phyloP scores from a whole-genome alignment of 1,140 invertebrate species.

The Druon quercuslanigerum region DNA sequence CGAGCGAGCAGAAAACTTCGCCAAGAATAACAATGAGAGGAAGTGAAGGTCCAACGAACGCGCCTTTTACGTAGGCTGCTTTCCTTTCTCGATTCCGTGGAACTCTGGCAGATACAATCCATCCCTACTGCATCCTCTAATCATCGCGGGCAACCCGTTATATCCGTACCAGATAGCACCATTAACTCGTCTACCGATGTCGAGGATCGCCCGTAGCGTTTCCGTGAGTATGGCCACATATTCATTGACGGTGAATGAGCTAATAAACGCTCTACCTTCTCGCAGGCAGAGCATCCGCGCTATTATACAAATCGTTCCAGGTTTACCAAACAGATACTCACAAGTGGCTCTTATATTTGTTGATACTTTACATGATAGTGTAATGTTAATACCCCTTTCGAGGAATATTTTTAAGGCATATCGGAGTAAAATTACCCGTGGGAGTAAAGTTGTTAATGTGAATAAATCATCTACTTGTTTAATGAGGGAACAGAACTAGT shows the following conservation, averaged over 20 bases:
- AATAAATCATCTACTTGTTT: too few relatives aligned
- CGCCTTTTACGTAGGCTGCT: conserved; percentile 52
- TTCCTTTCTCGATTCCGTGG: conserved; percentile 49
- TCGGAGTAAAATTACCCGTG: too few relatives aligned
- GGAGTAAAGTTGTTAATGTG: too few relatives aligned
- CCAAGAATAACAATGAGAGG: conserved; percentile 57
- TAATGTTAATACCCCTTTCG: too few relatives aligned
- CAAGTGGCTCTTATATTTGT: too few relatives aligned
- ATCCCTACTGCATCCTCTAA: conserved; percentile 56
- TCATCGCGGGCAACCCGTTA: conserved; percentile 58
- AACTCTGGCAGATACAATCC: conserved; percentile 53
- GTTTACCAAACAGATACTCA: background rate
- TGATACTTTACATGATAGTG: too few relatives aligned
- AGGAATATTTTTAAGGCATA: too few relatives aligned
- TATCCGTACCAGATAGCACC: conserved; percentile 57
- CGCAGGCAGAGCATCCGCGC: background rate
- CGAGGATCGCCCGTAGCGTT: background rate
- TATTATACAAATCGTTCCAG: background rate
- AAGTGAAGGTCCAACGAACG: conserved; percentile 62
- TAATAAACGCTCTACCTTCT: background rate
- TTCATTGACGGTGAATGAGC: background rate
- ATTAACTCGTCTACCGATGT: conserved; percentile 21
- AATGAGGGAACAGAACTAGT: too few relatives aligned
- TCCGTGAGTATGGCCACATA: background rate
- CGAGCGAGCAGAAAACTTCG: background rate